A percentile compares a stretch with the other conserved stretches of the same genome.
Conservation (phyloP, 2,888 invertebrate genomes). For the Phalera bucephala region DNA sequence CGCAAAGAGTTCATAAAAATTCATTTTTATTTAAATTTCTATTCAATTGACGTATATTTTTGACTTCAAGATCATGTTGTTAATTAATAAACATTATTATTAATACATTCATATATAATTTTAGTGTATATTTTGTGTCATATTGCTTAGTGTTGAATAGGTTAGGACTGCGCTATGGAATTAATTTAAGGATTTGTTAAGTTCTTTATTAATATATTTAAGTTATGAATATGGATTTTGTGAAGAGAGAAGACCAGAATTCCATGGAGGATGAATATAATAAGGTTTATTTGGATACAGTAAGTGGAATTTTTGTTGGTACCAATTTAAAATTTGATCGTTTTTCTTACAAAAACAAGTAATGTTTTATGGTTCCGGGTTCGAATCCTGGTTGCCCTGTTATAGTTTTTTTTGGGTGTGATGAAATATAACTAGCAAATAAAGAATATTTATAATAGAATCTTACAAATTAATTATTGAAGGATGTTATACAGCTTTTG, state of each 20-base stretch:
- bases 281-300: constrained; percentile 67
- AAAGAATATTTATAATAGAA: no score
- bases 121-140: constrained; percentile 36
- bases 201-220: constrained; percentile 13
- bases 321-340: constrained; percentile 23
- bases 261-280: constrained; percentile 65
- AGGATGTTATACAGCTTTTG: no score
- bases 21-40: constrained; percentile 25
- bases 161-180: constrained; percentile 52
- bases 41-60: background rate
- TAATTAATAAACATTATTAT: constrained; percentile 18
- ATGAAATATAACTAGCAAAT: no score
- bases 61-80: constrained; percentile 22
- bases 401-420: no score
- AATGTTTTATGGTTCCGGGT: constrained; percentile 30
- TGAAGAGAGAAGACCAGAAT: constrained; percentile 69
- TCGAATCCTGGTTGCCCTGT: constrained; percentile 9
- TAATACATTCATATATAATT: constrained; percentile 27
- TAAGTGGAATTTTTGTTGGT: constrained; percentile 42
- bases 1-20: constrained; percentile 39
- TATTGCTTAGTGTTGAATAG: constrained; percentile 43
- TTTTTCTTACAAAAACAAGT: constrained; percentile 26
- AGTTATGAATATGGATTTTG: constrained; percentile 69
- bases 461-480: no score
- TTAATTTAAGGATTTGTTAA: constrained; percentile 24